Evolutionary conservation across 2,888 invertebrate genomes (phyloP).

Genomic region (Hirtodrosophila confusa): DNA sequence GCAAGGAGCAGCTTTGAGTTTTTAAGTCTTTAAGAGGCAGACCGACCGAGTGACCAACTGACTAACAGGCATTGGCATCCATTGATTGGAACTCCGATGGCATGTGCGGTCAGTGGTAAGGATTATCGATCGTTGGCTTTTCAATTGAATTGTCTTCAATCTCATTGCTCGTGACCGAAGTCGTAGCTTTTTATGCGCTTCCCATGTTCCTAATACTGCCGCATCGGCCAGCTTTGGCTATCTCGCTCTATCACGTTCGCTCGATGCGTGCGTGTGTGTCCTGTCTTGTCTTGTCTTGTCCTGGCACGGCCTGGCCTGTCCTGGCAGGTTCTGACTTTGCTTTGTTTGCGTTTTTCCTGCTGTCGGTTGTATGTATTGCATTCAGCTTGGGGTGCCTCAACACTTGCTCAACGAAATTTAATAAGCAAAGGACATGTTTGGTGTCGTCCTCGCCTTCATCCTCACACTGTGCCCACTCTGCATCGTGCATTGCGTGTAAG

Average conservation of each 20-base stretch:
- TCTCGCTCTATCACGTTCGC: neutral
- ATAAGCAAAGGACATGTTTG: slow-evolving; percentile 77
- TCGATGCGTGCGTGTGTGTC: slow-evolving; percentile 20
- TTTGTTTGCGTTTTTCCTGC: slow-evolving; percentile 63
- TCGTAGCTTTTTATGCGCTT: slow-evolving; percentile 56
- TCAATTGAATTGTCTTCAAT: slow-evolving; percentile 80
- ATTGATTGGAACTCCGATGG: slow-evolving; percentile 16
- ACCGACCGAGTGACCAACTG: slow-evolving; percentile 41
- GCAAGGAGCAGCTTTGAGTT: slow-evolving; percentile 30
- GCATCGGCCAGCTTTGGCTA: slow-evolving; percentile 26
- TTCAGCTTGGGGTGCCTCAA: slow-evolving; percentile 58
- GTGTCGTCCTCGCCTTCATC: slow-evolving; percentile 55
- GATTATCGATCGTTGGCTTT: slow-evolving; percentile 71
- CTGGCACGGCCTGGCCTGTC: slow-evolving; percentile 8
- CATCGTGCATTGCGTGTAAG: slow-evolving; percentile 64
- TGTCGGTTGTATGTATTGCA: slow-evolving; percentile 36
- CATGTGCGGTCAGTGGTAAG: slow-evolving; percentile 70
- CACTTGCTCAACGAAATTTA: slow-evolving; percentile 76
- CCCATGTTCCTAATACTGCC: slow-evolving; percentile 19
- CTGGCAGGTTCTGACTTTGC: slow-evolving; percentile 61
- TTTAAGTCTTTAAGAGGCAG: slow-evolving; percentile 48
- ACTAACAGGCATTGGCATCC: slow-evolving; percentile 24
- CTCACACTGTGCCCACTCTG: slow-evolving; percentile 12
- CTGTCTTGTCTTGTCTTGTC: slow-evolving; percentile 28
- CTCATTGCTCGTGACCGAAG: slow-evolving; percentile 64